Evolutionary conservation across 2,113 vertebrate species (phyloP).

Genomic region (Balaeniceps rex): DNA sequence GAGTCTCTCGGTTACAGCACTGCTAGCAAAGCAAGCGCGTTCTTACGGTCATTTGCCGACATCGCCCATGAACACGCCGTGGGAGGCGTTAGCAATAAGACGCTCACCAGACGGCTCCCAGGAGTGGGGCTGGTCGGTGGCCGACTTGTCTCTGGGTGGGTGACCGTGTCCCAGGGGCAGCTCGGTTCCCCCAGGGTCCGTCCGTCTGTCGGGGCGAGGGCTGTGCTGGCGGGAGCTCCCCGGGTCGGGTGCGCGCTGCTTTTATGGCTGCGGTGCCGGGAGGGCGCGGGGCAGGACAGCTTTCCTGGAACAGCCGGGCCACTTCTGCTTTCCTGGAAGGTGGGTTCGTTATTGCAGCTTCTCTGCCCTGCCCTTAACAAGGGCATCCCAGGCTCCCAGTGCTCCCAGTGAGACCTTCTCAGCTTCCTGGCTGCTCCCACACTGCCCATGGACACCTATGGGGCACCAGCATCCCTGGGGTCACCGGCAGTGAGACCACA

Average conservation of each 20-base stretch:
- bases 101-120: neutral
- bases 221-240: neutral
- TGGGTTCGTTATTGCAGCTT: neutral
- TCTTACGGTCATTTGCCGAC: neutral
- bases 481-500: neutral
- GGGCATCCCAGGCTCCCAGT: neutral
- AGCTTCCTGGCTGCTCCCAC: neutral
- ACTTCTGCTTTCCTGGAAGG: neutral
- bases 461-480: neutral
- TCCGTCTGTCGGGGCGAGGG: too few species aligned
- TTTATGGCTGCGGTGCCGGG: neutral
- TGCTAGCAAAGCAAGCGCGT: neutral
- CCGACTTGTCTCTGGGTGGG: neutral
- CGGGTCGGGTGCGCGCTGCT: fast-evolving
- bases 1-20: too few species aligned
- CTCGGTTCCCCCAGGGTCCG: too few species aligned
- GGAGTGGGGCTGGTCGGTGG: neutral
- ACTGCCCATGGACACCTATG: neutral
- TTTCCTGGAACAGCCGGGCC: neutral
- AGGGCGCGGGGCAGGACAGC: neutral
- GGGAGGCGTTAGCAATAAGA: neutral
- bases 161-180: neutral
- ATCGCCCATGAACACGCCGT: neutral
- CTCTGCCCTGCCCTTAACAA: neutral
- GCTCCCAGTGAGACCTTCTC: neutral